A percentile compares a stretch with the other conserved stretches of the same genome.
These are phyloP conservation scores for Melanophora roralis DNA, from an alignment of 2,888 invertebrate species.

Conservation along the genomic window DNA sequence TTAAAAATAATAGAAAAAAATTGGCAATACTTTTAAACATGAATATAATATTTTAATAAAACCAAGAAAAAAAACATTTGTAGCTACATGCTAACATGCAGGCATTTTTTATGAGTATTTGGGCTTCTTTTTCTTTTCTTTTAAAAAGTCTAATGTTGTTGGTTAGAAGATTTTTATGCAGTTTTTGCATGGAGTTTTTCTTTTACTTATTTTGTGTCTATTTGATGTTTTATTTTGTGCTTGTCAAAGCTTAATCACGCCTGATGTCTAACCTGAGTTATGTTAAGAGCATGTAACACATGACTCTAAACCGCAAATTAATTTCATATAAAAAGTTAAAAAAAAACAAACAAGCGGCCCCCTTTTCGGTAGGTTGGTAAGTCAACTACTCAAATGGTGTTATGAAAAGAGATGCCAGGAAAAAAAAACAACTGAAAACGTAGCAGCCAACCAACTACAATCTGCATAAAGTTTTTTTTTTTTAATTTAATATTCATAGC, in stretches of 20 bases:
- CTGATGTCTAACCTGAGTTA: slow-evolving; percentile 62
- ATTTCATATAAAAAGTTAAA: slow-evolving; percentile 28
- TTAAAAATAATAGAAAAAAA: slow-evolving; percentile 21
- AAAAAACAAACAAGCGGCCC: slow-evolving; percentile 39
- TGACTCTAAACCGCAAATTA: slow-evolving; percentile 50
- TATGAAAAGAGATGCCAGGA: neutral
- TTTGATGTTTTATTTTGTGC: slow-evolving; percentile 61
- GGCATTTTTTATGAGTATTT: neutral
- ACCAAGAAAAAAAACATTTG: neutral
- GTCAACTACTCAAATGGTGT: slow-evolving; percentile 50
- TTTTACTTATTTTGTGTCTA: slow-evolving; percentile 22
- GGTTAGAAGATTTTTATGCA: slow-evolving; percentile 27
- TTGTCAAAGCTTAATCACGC: slow-evolving; percentile 63
- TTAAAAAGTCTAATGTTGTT: slow-evolving; percentile 25
- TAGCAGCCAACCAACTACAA: slow-evolving; percentile 33
- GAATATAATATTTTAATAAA: slow-evolving; percentile 33
- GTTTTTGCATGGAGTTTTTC: neutral
- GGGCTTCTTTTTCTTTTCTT: slow-evolving; percentile 3
- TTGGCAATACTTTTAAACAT: slow-evolving; percentile 51
- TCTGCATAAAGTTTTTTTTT: slow-evolving; percentile 37
- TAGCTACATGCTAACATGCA: slow-evolving; percentile 21
- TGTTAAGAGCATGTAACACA: slow-evolving; percentile 58
- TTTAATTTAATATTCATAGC: slow-evolving; percentile 23
- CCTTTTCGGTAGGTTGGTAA: slow-evolving; percentile 54
- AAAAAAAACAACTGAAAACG: slow-evolving; percentile 10